Conservation (phyloP, 2,888 invertebrate species). For the Crossocerus cetratus region DNA sequence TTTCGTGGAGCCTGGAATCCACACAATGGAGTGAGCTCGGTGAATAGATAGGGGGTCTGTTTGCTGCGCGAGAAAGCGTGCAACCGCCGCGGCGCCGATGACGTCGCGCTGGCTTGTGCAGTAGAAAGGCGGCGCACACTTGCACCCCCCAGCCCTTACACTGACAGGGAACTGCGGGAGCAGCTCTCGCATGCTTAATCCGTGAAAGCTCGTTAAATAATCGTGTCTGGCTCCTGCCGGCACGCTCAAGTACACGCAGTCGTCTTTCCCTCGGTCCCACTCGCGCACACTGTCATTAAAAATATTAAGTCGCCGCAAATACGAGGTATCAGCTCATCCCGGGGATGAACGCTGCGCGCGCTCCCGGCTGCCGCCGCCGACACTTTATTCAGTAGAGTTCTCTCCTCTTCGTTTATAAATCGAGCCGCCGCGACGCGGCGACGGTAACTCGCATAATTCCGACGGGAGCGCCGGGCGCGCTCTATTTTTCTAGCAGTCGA, state of each 20-base stretch:
- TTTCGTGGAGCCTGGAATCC: constrained; percentile 60
- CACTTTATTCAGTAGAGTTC: too few species aligned
- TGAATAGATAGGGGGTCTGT: constrained; percentile 67
- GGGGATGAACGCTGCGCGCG: constrained; percentile 2
- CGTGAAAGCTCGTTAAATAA: background rate
- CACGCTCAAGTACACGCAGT: too few species aligned
- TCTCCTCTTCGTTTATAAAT: too few species aligned
- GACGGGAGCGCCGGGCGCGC: too few species aligned
- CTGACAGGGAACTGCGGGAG: background rate
- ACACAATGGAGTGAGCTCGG: constrained; percentile 62
- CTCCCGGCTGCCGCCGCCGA: too few species aligned
- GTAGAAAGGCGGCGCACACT: background rate
- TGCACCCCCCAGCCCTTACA: background rate
- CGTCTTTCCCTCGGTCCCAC: too few species aligned
- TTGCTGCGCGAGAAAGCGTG: constrained; percentile 57
- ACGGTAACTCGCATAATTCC: too few species aligned
- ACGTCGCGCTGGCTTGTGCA: constrained; percentile 17
- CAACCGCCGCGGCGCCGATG: constrained; percentile 20
- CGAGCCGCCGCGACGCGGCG: too few species aligned
- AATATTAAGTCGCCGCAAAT: too few species aligned
- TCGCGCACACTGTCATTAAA: too few species aligned
- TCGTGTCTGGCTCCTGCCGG: too few species aligned
- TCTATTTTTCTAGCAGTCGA: too few species aligned
- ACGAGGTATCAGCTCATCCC: background rate
- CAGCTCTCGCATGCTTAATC: background rate